A percentile compares a stretch with the other conserved stretches of the same genome.
These are phyloP conservation scores for Indicator maculatus DNA, from an alignment of 2,113 vertebrate genomes.

Conservation along the genomic window DNA sequence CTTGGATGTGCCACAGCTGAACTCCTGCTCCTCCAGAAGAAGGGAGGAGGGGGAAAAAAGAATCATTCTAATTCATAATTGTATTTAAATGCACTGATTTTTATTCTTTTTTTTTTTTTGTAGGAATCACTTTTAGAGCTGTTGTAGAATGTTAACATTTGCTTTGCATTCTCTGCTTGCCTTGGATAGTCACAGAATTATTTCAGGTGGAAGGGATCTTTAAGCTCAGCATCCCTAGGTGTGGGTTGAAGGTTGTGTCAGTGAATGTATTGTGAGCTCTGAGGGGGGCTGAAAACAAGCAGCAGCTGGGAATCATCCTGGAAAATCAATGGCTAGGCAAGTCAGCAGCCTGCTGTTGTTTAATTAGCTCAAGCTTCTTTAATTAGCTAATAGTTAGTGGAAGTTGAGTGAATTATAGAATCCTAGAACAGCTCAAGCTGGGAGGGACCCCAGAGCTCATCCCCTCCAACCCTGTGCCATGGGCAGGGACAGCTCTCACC, in stretches of 20 bases:
- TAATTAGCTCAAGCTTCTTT: neutral
- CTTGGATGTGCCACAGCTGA: neutral
- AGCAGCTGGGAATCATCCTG: neutral
- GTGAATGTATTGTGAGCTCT: neutral
- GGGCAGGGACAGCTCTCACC: no score
- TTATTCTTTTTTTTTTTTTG: no score
- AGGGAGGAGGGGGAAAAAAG: neutral
- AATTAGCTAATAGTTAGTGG: neutral
- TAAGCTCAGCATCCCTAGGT: no score
- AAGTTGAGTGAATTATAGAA: no score
- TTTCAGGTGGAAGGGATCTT: no score
- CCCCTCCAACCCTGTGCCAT: no score
- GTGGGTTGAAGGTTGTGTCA: neutral
- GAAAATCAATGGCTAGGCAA: neutral
- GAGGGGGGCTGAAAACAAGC: neutral
- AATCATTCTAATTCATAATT: neutral
- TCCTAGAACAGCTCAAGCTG: no score
- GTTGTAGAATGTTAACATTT: neutral
- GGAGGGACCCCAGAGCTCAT: no score
- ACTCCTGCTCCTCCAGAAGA: neutral
- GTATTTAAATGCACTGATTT: neutral
- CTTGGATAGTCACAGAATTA: accelerated
- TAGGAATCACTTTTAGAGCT: neutral
- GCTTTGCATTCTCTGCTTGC: neutral
- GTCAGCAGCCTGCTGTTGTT: neutral